These are phyloP conservation scores for Clarias laeviceps DNA, from an alignment of 2,797 vertebrate species.

Conservation along the genomic window DNA sequence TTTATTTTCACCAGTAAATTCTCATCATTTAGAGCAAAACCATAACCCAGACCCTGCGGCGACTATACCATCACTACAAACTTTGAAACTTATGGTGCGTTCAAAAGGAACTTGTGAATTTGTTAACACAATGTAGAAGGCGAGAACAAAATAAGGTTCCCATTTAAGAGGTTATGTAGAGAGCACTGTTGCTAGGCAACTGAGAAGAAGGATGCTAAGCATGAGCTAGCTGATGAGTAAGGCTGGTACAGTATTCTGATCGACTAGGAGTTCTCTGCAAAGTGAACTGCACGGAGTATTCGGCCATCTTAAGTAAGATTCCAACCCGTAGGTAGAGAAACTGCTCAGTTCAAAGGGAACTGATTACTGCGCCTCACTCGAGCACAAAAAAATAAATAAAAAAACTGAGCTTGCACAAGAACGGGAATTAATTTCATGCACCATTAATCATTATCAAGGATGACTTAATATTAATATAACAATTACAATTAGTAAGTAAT, in stretches of 20 bases:
- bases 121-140: background rate
- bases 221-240: slow-evolving; percentile 3
- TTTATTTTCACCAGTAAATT: background rate
- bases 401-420: too few relatives aligned
- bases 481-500: too few relatives aligned
- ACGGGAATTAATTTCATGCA: too few relatives aligned
- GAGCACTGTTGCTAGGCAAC: slow-evolving; percentile 3
- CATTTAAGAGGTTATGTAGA: background rate
- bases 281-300: too few relatives aligned
- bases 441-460: too few relatives aligned
- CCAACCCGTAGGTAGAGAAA: too few relatives aligned
- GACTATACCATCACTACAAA: background rate
- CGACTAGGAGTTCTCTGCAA: too few relatives aligned
- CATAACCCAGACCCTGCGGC: background rate
- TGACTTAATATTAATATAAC: too few relatives aligned
- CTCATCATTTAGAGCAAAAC: background rate
- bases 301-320: too few relatives aligned
- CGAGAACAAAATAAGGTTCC: slow-evolving; percentile 6
- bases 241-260: background rate
- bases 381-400: too few relatives aligned
- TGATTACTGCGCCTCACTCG: too few relatives aligned
- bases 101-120: slow-evolving; percentile 16
- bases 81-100: background rate
- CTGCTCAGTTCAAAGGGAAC: too few relatives aligned
- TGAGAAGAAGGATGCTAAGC: background rate